phyloP scores from a whole-genome alignment of 64 coral and sea anemone genomes.

The Pachyseris speciosa region DNA sequence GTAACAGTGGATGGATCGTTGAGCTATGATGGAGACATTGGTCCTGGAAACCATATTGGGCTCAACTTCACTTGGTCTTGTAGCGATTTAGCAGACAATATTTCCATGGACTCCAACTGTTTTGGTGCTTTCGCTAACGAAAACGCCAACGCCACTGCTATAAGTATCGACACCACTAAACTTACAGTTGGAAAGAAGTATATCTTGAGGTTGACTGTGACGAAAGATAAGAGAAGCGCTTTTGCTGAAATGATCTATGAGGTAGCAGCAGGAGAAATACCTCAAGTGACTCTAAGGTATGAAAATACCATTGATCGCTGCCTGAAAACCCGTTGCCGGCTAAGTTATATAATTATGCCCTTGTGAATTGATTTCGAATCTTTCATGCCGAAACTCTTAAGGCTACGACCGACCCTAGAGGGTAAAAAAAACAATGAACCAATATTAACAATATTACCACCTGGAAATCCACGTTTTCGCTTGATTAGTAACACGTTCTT shows the following conservation, averaged over 20 bases:
- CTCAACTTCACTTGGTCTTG: constrained; percentile 8
- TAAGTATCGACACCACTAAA: background rate
- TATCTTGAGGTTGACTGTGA: background rate
- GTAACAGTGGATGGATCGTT: background rate
- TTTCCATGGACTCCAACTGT: background rate
- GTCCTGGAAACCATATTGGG: constrained; percentile 1
- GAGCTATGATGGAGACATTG: constrained; percentile 29
- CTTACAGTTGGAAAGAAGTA: background rate
- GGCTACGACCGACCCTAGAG: too few relatives aligned
- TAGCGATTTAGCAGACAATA: background rate
- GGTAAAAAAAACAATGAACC: too few relatives aligned
- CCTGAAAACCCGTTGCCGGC: background rate
- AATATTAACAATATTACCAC: too few relatives aligned
- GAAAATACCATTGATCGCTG: too few relatives aligned
- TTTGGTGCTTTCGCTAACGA: constrained; percentile 1
- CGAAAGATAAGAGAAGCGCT: background rate
- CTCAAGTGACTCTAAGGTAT: constrained; percentile 21
- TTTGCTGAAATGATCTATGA: constrained; percentile 25
- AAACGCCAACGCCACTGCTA: background rate
- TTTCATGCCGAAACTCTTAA: too few relatives aligned
- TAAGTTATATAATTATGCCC: background rate
- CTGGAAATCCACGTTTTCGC: too few relatives aligned
- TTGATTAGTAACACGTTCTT: too few relatives aligned
- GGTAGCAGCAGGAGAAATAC: constrained; percentile 1
- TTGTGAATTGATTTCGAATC: too few relatives aligned